Evolutionary conservation across 2,888 invertebrate species (phyloP), one percentile per base, ranked within the genome.

Genomic region (Amaurobius ferox): DNA sequence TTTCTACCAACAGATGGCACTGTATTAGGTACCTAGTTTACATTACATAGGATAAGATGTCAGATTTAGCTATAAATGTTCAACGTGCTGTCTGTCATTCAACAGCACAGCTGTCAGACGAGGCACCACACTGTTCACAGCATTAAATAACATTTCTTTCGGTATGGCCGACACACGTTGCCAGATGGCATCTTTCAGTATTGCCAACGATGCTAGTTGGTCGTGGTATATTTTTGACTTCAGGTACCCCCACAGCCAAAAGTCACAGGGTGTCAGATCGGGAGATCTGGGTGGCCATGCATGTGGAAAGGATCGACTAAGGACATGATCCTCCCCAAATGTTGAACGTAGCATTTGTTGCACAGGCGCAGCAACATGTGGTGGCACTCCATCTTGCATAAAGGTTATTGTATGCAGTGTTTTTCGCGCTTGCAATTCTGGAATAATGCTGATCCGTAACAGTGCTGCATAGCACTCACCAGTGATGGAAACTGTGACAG

Each of bases 161-260:
- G 32, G 9, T 68, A 68, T 35, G 68, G 68, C 68, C n/a, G 64
- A 64, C 39, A 68, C 68, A 40, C 19, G n/a, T 68, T 68, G 68
- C 19, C 13, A 19, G 35, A 68, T 68, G 68, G 32, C 68, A 68
- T 68, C 68, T 68, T 68, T 68, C 39, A 68, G 32, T 68, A 39
- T n/a, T 35, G 68, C 68, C 26, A 68, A n/a, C 26, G 68, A 32
- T 68, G 68, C 23, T n/a, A 26, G 35, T 68, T 68, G 68, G 68
- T 68, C 68, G 13, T 19, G 64, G 68, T 68, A 68, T n/a, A 68
- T 39, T 68, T 68, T 39, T 35, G 68, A 68, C 68, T 68, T 68
- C 39, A 68, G 39, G 68, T 29, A 64, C 16, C 79, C 48, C 19
- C 44, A 23, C 67, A 29, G 66, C 11, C 55, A 61, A 28, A 72